Conservation (phyloP, 2,888 invertebrate species). For the Melangyna quadrimaculata region DNA sequence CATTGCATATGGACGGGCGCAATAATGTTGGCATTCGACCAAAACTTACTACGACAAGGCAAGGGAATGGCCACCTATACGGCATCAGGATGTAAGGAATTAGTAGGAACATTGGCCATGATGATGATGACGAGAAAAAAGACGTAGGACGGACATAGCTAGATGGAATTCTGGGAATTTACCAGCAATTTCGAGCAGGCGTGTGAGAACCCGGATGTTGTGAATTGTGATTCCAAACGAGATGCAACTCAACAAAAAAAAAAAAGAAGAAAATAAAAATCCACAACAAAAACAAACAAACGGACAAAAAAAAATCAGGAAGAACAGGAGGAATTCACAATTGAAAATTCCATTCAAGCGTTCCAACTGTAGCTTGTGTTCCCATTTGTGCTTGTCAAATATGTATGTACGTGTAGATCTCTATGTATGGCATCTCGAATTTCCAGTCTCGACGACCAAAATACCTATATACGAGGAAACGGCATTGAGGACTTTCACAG, state of each 20-base stretch:
- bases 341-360: slow-evolving; percentile 59
- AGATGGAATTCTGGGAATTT: slow-evolving; percentile 29
- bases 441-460: background rate
- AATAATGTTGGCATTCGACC: slow-evolving; percentile 58
- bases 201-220: slow-evolving; percentile 39
- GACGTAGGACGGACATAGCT: background rate
- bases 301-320: slow-evolving; percentile 19
- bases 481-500: slow-evolving; percentile 39
- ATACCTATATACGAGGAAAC: background rate
- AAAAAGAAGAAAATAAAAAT: background rate
- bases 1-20: background rate
- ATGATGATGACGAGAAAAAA: background rate
- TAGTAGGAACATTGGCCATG: slow-evolving; percentile 35
- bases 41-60: slow-evolving; percentile 22
- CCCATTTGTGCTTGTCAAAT: slow-evolving; percentile 26
- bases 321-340: slow-evolving; percentile 45
- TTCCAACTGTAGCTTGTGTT: background rate
- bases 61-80: slow-evolving; percentile 11
- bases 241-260: slow-evolving; percentile 15
- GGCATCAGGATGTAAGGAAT: slow-evolving; percentile 51
- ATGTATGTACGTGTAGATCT: slow-evolving; percentile 10
- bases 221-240: slow-evolving; percentile 54
- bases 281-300: background rate
- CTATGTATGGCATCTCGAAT: background rate
- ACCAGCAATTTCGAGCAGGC: slow-evolving; percentile 12